Conservation (phyloP, 2,888 invertebrate genomes). For the Apamea monoglypha region DNA sequence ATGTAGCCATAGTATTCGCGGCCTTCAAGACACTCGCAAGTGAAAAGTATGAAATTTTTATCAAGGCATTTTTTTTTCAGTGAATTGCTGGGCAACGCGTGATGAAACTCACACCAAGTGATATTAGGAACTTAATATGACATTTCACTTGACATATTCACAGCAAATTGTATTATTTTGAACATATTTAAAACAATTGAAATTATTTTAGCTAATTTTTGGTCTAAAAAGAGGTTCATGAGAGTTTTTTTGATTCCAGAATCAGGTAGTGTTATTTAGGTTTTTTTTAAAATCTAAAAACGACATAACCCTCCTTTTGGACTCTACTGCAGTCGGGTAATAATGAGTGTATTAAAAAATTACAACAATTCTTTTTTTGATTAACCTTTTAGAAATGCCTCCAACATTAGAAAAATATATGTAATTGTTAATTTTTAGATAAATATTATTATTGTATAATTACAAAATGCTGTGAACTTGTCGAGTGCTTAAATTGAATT, state of each 20-base stretch:
- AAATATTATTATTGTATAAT: constrained; percentile 22
- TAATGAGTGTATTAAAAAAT: not conserved
- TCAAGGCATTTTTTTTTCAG: constrained; percentile 66
- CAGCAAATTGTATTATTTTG: constrained; percentile 17
- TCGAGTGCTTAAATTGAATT: constrained; percentile 47
- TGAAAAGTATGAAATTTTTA: too few relatives aligned
- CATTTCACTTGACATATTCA: constrained; percentile 41
- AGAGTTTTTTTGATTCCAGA: not conserved
- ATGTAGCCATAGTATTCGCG: too few relatives aligned
- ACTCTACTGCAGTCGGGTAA: not conserved
- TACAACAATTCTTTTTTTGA: not conserved
- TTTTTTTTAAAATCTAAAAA: not conserved
- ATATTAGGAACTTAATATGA: constrained; percentile 80
- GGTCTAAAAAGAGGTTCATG: not conserved
- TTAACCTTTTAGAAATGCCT: not conserved
- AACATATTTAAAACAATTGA: constrained; percentile 3
- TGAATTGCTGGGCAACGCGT: constrained; percentile 88
- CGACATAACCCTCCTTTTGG: not conserved
- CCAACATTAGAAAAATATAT: constrained; percentile 27
- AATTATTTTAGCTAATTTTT: not conserved
- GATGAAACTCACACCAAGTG: constrained; percentile 79
- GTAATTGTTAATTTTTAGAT: constrained; percentile 7
- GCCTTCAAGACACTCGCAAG: too few relatives aligned
- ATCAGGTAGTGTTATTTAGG: not conserved
- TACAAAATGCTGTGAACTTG: constrained; percentile 46